Evolutionary conservation across 2,113 vertebrate species (phyloP), one percentile per base, ranked within the genome.

Genomic region (Pachyramphus minor): DNA sequence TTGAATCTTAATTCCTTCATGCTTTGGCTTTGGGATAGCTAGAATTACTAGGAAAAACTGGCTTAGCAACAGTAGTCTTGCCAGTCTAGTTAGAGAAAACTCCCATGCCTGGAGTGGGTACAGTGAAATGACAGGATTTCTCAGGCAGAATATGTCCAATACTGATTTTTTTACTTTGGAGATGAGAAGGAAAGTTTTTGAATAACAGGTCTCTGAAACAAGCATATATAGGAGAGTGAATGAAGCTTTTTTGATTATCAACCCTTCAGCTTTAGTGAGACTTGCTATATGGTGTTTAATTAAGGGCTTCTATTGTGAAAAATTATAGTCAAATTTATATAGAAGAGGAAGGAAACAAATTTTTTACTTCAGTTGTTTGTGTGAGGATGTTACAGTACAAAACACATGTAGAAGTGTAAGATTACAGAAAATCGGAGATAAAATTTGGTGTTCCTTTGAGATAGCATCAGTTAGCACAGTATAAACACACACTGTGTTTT

Each of bases 41-140:
- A 12, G 71, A 93, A 90, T 88, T 93, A 64, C 35, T 75, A 59
- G 71, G 89, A 69, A 87, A 87, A 95, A 72, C 74, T 82, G 87
- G 52, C 52, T 93, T 79, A 79, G 49, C 88, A 92, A 39, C 66
- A 42, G 44, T 15, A 72, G 85, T 76, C 67, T 78, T 95, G 83
- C 49, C 67, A 47, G 60, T 92, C 58, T 73, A 52, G 62, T 59
- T 90, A 27, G 45, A 76, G 79, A 88, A 90, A 80, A 83, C 42
- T 92, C 75, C 75, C 22, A 41, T 95, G 86, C 63, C 71, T 90
- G 20, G n/a, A 85, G 47, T 41, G 53, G 39, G 42, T 87, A 45
- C 42, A 42, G 42, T 56, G 59, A 89, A 79, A 79, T 84, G 67
- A 7, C 28, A 84, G 59, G 58, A 79, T 79, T 83, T 95, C 55